phyloP scores from a whole-genome alignment of 1,140 invertebrate species.

The Maniola jurtina region DNA sequence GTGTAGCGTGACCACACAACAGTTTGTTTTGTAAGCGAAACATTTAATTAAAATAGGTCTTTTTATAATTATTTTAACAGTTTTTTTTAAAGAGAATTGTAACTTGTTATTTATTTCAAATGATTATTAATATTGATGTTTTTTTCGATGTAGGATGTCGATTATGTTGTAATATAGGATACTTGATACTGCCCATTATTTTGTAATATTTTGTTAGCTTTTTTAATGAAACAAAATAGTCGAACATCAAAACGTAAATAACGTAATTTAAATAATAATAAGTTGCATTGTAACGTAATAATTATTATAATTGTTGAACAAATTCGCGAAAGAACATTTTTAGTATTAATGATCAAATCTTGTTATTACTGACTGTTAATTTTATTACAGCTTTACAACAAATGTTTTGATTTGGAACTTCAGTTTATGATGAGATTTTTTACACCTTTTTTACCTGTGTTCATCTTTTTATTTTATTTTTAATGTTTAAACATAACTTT shows the following conservation, averaged over 20 bases:
- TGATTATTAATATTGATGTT: conserved; percentile 77
- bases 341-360: conserved; percentile 43
- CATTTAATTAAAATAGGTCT: conserved; percentile 59
- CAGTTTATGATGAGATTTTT: conserved; percentile 7
- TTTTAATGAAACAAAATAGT: conserved; percentile 46
- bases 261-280: conserved; percentile 57
- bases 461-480: conserved; percentile 22
- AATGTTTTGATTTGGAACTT: background rate
- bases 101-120: conserved; percentile 79
- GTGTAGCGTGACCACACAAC: conserved; percentile 65
- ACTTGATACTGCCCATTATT: conserved; percentile 68
- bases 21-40: conserved; percentile 59
- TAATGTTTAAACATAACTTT: background rate
- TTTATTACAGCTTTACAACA: conserved; percentile 11
- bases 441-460: conserved; percentile 17
- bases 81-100: conserved; percentile 71
- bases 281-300: conserved; percentile 53
- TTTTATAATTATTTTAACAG: conserved; percentile 75
- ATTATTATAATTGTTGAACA: conserved; percentile 54
- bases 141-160: conserved; percentile 66
- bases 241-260: conserved; percentile 38
- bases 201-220: conserved; percentile 64
- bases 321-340: conserved; percentile 56
- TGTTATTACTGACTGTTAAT: conserved; percentile 37
- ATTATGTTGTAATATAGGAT: conserved; percentile 73